Evolutionary conservation across 2,797 vertebrate species (phyloP), one percentile per base, ranked within the genome.

Genomic region (Halcyon badia): DNA sequence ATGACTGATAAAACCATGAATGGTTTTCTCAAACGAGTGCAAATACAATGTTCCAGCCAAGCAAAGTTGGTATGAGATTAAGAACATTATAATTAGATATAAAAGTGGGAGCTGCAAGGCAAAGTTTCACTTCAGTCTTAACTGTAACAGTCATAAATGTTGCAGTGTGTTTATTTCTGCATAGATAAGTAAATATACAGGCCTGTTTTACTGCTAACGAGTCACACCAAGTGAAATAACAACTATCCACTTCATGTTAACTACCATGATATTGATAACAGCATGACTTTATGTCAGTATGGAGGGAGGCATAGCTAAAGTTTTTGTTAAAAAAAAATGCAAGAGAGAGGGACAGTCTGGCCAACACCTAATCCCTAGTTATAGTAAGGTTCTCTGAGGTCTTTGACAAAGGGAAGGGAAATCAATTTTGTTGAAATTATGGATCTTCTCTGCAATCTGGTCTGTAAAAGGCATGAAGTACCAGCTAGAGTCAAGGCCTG

Each of bases 1-100:
- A 78, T 80, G 48, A 80, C 68, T 85, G 90, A 91, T 81, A 89
- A 96, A 93, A 60, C 28, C 30, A 46, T 14, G 17, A 91, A 92
- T 35, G 44, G 11, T 84, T 91, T 89, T 80, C 71, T 79, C 48
- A 82, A 46, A 66, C 80, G 86, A 90, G 56, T 90, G 81, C 1
- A 35, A 95, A 78, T 54, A 78, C 35, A 89, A 42, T 11, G 44
- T 69, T 91, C 83, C 87, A 94, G 68, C 48, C 89, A 94, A 90
- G 41, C 15, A 42, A 94, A 89, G 15, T 19, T 61, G 35, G 31
- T 64, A 64, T 0, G 4, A 96, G 87, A 87, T 73, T 89, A 95
- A 76, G 77, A 75, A 75, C 24, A 39, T 75, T 83, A 51, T 68
- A 94, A 81, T 73, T 83, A 83, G 60, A 49, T 68, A 58, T 42